Percentiles rank a stretch among this genome's conserved stretches.
Evolutionary conservation across 1,140 invertebrate species (phyloP).

Genomic region (Achatina immaculata): DNA sequence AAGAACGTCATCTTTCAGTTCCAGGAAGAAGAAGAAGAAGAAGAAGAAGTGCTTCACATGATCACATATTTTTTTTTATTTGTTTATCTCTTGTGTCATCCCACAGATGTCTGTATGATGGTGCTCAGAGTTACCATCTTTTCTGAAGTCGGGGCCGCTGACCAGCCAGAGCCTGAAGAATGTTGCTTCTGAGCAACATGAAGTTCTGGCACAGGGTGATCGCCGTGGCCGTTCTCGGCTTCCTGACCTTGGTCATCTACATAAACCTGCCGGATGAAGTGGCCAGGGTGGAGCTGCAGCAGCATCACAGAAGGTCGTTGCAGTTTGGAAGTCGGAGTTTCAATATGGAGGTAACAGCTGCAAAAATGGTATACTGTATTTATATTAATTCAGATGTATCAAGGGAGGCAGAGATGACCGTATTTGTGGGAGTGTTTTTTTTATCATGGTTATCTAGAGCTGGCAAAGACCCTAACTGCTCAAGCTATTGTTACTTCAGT

Average conservation of each 20-base stretch:
- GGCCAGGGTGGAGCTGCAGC: not conserved
- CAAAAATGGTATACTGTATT: not conserved
- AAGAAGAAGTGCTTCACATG: too few species aligned
- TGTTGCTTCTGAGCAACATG: constrained; percentile 8
- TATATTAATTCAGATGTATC: not conserved
- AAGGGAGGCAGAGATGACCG: not conserved
- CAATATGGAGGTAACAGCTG: not conserved
- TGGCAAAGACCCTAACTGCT: too few species aligned
- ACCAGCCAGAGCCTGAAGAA: not conserved
- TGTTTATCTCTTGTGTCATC: not conserved
- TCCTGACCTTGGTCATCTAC: not conserved
- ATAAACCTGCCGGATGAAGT: constrained; percentile 10
- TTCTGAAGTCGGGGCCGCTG: not conserved
- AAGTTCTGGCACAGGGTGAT: constrained; percentile 32
- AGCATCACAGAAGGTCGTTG: constrained; percentile 19
- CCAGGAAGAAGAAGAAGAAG: too few species aligned
- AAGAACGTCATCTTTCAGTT: too few species aligned
- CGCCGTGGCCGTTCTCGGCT: constrained; percentile 6
- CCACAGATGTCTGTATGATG: not conserved
- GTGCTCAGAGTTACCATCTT: not conserved
- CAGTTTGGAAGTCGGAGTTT: not conserved
- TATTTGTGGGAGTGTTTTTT: too few species aligned
- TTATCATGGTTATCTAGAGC: too few species aligned
- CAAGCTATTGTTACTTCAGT: too few species aligned
- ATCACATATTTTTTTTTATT: too few species aligned